Conservation (phyloP, 2,113 vertebrate genomes). For the Sclerurus mexicanus region DNA sequence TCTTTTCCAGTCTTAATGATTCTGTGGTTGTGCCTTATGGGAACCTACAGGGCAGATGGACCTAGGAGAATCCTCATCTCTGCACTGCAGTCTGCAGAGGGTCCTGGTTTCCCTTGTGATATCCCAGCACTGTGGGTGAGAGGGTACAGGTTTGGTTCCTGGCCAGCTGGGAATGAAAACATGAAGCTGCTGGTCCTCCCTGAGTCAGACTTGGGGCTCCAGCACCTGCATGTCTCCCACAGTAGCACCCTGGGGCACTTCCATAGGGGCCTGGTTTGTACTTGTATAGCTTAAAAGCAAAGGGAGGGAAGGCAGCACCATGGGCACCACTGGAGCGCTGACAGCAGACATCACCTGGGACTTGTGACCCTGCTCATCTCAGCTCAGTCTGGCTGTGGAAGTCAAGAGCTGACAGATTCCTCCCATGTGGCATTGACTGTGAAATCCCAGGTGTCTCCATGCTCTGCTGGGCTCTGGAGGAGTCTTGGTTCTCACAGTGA, state of each 20-base stretch:
- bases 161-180: not conserved
- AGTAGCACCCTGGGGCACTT: not conserved
- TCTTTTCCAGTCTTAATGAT: not conserved
- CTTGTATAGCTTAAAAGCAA: not conserved
- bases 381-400: not conserved
- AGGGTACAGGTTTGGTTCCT: not conserved
- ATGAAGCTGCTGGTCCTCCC: not conserved
- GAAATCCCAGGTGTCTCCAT: rapidly evolving
- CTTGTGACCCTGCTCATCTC: not conserved
- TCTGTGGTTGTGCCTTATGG: not conserved
- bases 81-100: not conserved
- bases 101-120: not conserved
- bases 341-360: not conserved
- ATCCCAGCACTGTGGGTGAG: not conserved
- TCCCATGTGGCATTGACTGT: not conserved
- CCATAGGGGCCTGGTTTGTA: rapidly evolving
- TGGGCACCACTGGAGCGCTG: not conserved
- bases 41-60: not conserved
- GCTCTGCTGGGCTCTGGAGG: not conserved
- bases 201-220: rapidly evolving
- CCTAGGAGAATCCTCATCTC: not conserved
- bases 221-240: not conserved
- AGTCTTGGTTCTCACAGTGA: not conserved
- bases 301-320: not conserved
- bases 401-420: not conserved